Conservation (phyloP, 2,797 vertebrate species). For the Dermochelys coriacea region DNA sequence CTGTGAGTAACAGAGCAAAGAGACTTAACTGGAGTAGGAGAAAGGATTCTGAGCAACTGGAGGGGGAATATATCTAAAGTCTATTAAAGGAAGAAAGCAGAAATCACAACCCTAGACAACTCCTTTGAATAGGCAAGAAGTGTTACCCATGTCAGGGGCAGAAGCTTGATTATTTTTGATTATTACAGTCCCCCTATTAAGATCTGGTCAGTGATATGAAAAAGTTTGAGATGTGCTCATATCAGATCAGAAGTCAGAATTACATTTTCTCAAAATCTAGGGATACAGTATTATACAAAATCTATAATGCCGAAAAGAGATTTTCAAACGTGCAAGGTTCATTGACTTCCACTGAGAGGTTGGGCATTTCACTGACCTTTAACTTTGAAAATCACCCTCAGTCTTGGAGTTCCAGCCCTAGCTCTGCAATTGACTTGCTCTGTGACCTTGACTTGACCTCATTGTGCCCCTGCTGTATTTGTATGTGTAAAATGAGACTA, state of each 20-base stretch:
- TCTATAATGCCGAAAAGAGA: neutral
- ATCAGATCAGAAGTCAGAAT: neutral
- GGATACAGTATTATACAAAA: neutral
- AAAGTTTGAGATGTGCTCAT: neutral
- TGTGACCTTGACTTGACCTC: neutral
- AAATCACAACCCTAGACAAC: slow-evolving; percentile 23
- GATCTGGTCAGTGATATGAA: neutral
- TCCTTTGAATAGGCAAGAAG: neutral
- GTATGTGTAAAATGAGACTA: neutral
- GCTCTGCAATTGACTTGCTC: neutral
- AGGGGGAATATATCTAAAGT: slow-evolving; percentile 47
- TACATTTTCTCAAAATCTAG: neutral
- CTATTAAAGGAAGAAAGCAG: slow-evolving; percentile 47
- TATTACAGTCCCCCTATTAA: neutral
- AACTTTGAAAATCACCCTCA: neutral
- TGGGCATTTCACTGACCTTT: neutral
- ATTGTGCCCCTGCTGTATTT: neutral
- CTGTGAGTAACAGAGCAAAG: slow-evolving; percentile 25
- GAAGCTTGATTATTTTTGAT: slow-evolving; percentile 15
- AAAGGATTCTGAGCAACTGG: neutral
- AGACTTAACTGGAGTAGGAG: neutral
- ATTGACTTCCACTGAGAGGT: neutral
- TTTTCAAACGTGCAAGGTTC: neutral
- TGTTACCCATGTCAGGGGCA: neutral
- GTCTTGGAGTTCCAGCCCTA: neutral